Base-by-base conservation (phyloP, 2,797 vertebrate species). In the Intellagama lesueurii region DNA sequence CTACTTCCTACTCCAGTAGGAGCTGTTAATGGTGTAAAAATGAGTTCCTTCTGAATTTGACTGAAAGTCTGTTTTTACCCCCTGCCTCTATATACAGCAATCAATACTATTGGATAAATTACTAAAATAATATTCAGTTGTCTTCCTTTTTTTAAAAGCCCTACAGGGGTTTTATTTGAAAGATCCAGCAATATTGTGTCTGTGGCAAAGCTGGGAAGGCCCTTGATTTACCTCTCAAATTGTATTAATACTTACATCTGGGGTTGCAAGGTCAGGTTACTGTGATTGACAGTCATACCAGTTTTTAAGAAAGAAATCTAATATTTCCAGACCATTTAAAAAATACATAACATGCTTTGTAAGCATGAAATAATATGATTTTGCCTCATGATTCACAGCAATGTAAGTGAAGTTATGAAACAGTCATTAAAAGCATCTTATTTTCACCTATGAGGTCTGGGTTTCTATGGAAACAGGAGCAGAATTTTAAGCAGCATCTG, bases 381-480 rank as follows among this genome's bases (percentile, higher is more conserved):
- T 83, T 78, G 83, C 85, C 28, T 0, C 0, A 0, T n/a, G 5
- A 30, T 90, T 24, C 86, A 79, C 90, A 88, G 30, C 68, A 7
- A 91, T 88, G 87, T 40, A 49, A 19, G 52, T 75, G 86, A 7
- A 93, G 89, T 90, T 87, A 92, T 81, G 88, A 91, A 94, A 91
- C 4, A 66, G 90, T 78, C 87, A 91, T 94, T 86, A 81, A 90
- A 79, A 92, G 52, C 60, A 93, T 89, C 64, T 89, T 87, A 91
- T 79, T 88, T n/a, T 88, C 78, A 87, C 52, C 84, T 89, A 44
- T 1, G 69, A 3, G 28, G 73, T 72, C 94, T 89, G 72, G 1
- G 95, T 97, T 96, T 73, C 96, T 78, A 94, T 95, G 94, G 96
- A 89, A 95, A 96, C 95, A 80, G 69, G 84, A 90, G 85, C 52